Base-by-base conservation (phyloP, 1,140 invertebrate genomes). In the Drosophila baimaii region DNA sequence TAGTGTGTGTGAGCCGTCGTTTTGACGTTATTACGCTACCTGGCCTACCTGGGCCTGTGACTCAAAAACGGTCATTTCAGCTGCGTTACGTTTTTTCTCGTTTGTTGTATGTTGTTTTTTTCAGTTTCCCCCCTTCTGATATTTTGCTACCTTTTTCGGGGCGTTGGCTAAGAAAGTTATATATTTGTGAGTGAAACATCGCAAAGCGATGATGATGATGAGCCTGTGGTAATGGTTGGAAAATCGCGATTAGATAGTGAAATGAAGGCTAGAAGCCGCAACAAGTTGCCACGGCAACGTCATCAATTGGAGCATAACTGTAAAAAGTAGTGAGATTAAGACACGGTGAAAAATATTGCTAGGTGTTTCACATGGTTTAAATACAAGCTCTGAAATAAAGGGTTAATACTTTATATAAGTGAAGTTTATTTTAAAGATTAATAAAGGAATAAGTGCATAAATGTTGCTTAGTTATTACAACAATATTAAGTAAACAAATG, bases 41-140 rank as follows among this genome's bases (percentile, higher is more conserved):
- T 77, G 74, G 64, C 6, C 52, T 71, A 73, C 79, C 58, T 63
- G 62, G 69, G 33, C 51, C 59, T 80, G 49, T 69, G 64, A 79
- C 84, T 79, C 71, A 83, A 89, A 72, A 83, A 89, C 79, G 80
- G 83, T 88, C 84, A 88, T 86, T 86, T 86, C 59, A 70, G 85
- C 75, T 79, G 75, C 71, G 81, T 86, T 73, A 78, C 79, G 83
- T 79, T 83, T 86, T 81, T 88, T 79, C 43, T 61, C 51, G 55
- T 29, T 56, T 61, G 29, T 23, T 47, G 69, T 44, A 39, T 49
- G 56, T 70, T 61, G 62, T 69, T 62, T 51, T 39, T 62, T 51
- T 27, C n/a, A n/a, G 39, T 41, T 25, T 13, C 51, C 21, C 37
- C 23, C 21, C 12, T n/a, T n/a, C n/a, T n/a, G n/a, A 29, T 44